Conservation (phyloP, 2,888 invertebrate genomes). For the Pseudococcus viburni region DNA sequence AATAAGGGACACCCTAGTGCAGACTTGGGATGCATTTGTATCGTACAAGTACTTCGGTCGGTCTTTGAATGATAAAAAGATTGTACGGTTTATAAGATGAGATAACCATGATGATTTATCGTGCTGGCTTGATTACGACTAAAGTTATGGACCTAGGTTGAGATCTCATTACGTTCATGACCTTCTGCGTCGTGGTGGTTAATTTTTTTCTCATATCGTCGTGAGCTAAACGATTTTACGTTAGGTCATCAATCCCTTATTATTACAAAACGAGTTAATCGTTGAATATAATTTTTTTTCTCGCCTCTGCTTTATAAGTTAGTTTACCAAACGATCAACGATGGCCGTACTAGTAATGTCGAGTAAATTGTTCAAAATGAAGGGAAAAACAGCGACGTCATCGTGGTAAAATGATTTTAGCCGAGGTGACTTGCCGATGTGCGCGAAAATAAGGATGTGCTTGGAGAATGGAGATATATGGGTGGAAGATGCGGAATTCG, state of each 20-base stretch:
- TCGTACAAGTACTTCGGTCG: not conserved
- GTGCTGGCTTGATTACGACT: not conserved
- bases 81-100: not conserved
- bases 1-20: no score
- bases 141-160: not conserved
- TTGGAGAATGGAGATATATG: no score
- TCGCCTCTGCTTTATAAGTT: not conserved
- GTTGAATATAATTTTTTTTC: not conserved
- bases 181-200: not conserved
- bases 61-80: not conserved
- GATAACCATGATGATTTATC: not conserved
- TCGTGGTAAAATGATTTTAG: not conserved
- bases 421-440: slow-evolving; percentile 11
- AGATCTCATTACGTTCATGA: slow-evolving; percentile 6
- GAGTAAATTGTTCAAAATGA: not conserved
- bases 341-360: not conserved
- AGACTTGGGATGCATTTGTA: not conserved
- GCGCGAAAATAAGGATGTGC: not conserved
- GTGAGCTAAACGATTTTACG: not conserved
- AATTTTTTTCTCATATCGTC: not conserved
- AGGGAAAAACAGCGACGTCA: not conserved
- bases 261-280: not conserved
- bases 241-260: not conserved
- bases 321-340: not conserved
- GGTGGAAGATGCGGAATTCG: not conserved